A percentile compares a stretch with the other conserved stretches of the same genome.
Conservation (phyloP, 2,888 invertebrate species). For the Agrochola macilenta region DNA sequence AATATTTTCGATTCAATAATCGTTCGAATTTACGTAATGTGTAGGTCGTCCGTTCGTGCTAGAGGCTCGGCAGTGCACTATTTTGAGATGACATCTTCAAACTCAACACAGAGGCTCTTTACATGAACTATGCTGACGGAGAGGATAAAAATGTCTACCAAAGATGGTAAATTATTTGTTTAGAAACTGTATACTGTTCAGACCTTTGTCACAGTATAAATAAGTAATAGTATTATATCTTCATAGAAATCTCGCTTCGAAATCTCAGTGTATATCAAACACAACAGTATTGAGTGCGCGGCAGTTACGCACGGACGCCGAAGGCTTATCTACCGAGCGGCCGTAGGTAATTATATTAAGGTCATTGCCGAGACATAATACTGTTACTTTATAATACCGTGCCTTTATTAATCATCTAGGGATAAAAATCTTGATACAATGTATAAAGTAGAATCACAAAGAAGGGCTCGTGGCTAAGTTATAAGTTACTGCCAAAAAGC, state of each 20-base stretch:
- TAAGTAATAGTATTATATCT: too few species aligned
- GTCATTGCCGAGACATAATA: too few species aligned
- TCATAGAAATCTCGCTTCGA: not conserved
- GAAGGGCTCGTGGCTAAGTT: not conserved
- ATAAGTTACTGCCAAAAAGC: not conserved
- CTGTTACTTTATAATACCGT: too few species aligned
- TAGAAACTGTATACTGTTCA: too few species aligned
- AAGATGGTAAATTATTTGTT: not conserved
- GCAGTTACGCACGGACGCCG: too few species aligned
- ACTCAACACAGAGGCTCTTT: conserved; percentile 2
- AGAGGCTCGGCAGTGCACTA: not conserved
- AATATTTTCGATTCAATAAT: not conserved
- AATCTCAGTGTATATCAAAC: too few species aligned
- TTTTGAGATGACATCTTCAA: conserved; percentile 12
- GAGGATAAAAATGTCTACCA: not conserved
- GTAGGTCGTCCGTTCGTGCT: not conserved
- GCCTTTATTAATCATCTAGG: too few species aligned
- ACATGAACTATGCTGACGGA: not conserved
- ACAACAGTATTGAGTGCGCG: too few species aligned
- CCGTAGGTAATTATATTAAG: too few species aligned
- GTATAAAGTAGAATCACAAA: not conserved
- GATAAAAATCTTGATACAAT: too few species aligned
- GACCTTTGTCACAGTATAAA: too few species aligned
- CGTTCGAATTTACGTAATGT: not conserved
- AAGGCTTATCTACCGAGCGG: too few species aligned